Evolutionary conservation across 2,888 invertebrate species (phyloP).

Genomic region (Drosophila neotestacea): DNA sequence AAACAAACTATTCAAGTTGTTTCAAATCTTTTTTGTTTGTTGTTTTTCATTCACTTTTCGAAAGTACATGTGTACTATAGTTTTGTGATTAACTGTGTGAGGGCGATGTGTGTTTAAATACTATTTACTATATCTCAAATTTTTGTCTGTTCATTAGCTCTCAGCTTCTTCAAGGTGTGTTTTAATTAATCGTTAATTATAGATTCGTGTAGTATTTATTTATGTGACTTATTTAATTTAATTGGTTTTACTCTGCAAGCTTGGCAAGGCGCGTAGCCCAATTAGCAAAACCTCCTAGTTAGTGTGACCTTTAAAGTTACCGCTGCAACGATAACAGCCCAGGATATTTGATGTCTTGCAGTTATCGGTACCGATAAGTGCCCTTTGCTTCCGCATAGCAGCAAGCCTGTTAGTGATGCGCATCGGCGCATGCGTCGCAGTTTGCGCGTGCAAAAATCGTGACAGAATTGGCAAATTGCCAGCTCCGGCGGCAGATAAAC

Average conservation of each 20-base stretch:
- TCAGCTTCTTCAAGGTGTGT: neutral
- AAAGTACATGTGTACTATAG: neutral
- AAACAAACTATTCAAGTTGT: constrained; percentile 5
- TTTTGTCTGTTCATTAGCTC: neutral
- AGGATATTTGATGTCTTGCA: neutral
- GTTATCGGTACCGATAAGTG: constrained; percentile 24
- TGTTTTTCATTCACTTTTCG: neutral
- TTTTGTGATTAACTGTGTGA: constrained; percentile 4
- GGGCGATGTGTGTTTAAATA: neutral
- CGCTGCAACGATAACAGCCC: neutral
- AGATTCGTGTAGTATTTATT: neutral
- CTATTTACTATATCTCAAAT: constrained; percentile 5
- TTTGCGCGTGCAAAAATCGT: constrained; percentile 66
- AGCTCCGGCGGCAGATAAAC: constrained; percentile 35
- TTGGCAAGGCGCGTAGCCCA: neutral
- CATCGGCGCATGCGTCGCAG: constrained; percentile 44
- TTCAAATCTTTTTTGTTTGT: neutral
- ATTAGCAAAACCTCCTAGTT: neutral
- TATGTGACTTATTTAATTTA: constrained; percentile 1
- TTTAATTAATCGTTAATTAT: constrained; percentile 1
- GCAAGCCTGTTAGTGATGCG: neutral
- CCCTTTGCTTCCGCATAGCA: constrained; percentile 47
- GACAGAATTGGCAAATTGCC: constrained; percentile 64
- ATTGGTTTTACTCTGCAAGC: no score
- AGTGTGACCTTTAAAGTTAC: constrained; percentile 11